Percentiles rank a stretch among this genome's conserved stretches.
Evolutionary conservation across 2,888 invertebrate genomes (phyloP).

Genomic region (Trilocha varians): DNA sequence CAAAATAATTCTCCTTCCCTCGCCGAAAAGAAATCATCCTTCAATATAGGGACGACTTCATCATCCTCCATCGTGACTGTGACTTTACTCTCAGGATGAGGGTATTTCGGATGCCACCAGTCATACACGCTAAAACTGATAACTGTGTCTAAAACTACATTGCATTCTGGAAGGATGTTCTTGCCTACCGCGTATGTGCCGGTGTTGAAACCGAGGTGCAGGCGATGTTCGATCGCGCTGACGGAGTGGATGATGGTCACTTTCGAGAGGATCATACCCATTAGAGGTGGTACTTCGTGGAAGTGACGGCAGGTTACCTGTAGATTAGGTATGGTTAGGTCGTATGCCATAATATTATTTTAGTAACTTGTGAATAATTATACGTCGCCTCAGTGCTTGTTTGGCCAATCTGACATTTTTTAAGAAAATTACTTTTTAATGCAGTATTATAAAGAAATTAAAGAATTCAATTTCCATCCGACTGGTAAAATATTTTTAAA

Average conservation of each 20-base stretch:
- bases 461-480: too few species aligned
- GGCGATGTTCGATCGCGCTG: conserved; percentile 65
- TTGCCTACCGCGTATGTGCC: conserved; percentile 34
- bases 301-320: conserved; percentile 73
- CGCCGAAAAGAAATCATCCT: conserved; percentile 37
- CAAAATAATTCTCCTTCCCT: conserved; percentile 17
- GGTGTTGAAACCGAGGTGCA: conserved; percentile 68
- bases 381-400: too few species aligned
- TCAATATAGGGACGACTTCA: conserved; percentile 36
- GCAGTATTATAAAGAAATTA: too few species aligned
- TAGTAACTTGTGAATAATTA: too few species aligned
- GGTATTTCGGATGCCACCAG: conserved; percentile 43
- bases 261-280: conserved; percentile 73
- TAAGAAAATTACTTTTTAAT: too few species aligned
- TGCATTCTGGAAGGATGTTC: conserved; percentile 39
- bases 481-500: too few species aligned
- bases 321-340: conserved; percentile 14
- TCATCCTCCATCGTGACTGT: conserved; percentile 33
- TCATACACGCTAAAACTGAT: conserved; percentile 37
- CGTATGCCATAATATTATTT: too few species aligned
- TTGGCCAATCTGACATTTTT: too few species aligned
- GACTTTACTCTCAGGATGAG: conserved; percentile 34
- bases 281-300: conserved; percentile 70
- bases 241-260: conserved; percentile 46
- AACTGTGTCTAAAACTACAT: conserved; percentile 43